phyloP scores from a whole-genome alignment of 2,113 vertebrate species.

The Silurus asotus region DNA sequence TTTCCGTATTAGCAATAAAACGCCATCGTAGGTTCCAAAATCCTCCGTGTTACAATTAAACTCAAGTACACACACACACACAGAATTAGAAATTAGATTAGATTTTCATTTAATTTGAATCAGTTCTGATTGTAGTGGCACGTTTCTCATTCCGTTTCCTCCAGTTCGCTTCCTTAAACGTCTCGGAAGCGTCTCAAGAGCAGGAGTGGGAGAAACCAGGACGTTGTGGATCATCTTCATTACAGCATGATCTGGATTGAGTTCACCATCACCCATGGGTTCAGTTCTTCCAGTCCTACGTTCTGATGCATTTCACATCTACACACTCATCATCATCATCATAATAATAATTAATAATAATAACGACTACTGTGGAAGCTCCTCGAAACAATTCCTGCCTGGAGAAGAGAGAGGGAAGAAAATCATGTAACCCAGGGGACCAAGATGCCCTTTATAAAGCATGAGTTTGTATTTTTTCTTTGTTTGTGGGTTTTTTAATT shows the following conservation, averaged over 20 bases:
- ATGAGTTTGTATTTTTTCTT: constrained; percentile 30
- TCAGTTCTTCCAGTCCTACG: constrained; percentile 6
- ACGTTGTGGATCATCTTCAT: not conserved
- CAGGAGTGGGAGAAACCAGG: not conserved
- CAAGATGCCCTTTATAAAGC: constrained; percentile 68
- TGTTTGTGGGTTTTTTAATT: constrained; percentile 19
- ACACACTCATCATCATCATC: too few species aligned
- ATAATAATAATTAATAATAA: constrained; percentile 53
- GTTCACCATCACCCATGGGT: not conserved
- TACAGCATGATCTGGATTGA: constrained; percentile 14
- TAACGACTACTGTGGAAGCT: constrained; percentile 65
- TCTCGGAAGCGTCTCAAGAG: constrained; percentile 53
- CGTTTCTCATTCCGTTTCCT: not conserved
- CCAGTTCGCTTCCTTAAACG: constrained; percentile 17
- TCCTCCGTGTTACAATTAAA: too few species aligned
- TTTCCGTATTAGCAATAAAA: too few species aligned
- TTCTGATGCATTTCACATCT: not conserved
- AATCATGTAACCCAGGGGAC: constrained; percentile 74
- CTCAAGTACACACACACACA: too few species aligned
- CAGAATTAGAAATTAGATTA: not conserved
- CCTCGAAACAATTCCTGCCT: constrained; percentile 3
- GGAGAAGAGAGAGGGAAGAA: constrained; percentile 65
- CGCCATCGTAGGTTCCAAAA: too few species aligned
- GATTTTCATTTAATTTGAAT: too few species aligned
- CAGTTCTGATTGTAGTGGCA: not conserved